Evolutionary conservation across 1,140 invertebrate species (phyloP).

Genomic region (Orchestia grillus): DNA sequence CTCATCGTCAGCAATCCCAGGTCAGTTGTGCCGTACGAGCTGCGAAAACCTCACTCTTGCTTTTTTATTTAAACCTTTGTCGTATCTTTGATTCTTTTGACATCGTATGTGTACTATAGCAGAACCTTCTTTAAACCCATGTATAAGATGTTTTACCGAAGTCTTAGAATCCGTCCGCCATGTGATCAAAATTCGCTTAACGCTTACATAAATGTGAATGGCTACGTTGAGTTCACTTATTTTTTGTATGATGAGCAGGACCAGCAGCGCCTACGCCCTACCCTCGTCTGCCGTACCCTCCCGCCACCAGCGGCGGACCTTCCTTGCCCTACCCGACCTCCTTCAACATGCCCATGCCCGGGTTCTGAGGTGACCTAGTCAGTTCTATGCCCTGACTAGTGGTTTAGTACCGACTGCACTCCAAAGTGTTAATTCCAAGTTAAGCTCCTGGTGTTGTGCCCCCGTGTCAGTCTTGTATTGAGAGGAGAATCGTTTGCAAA

Average conservation of each 20-base stretch:
- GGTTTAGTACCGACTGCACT: background rate
- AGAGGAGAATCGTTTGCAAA: background rate
- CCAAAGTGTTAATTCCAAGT: background rate
- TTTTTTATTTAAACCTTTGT: background rate
- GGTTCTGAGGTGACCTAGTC: background rate
- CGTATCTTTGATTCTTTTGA: too few relatives aligned
- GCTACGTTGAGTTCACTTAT: background rate
- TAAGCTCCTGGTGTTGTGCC: background rate
- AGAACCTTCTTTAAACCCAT: background rate
- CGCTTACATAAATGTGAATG: background rate
- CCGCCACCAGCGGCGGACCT: background rate
- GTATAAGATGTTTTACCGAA: background rate
- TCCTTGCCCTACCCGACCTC: constrained; percentile 1
- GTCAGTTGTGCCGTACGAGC: background rate
- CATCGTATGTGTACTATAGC: too few relatives aligned
- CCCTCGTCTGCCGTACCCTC: background rate
- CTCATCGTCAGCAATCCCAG: background rate
- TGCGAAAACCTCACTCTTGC: background rate
- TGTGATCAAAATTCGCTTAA: background rate
- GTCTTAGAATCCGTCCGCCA: background rate
- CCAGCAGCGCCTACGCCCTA: constrained; percentile 1
- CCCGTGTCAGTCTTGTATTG: background rate
- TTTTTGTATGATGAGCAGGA: background rate
- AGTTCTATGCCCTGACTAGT: background rate
- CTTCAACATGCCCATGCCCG: constrained; percentile 47